phyloP scores from a whole-genome alignment of 2,113 vertebrate genomes.

The Pimephales promelas region DNA sequence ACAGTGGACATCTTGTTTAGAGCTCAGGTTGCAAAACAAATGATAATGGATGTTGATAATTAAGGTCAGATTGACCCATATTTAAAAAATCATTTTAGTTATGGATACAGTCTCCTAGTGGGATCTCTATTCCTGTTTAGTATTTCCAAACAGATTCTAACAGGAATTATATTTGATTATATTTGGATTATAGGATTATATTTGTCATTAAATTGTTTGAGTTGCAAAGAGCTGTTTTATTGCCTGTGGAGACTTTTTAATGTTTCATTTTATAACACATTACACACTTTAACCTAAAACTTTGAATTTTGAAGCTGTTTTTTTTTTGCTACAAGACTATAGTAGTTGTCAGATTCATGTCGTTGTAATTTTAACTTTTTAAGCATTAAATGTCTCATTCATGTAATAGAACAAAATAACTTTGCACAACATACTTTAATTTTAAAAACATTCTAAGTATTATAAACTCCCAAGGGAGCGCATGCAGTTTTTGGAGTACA shows the following conservation, averaged over 20 bases:
- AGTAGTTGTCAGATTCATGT: not conserved
- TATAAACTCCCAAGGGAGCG: not conserved
- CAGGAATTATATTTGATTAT: too few species aligned
- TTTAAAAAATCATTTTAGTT: not conserved
- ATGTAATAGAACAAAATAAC: too few species aligned
- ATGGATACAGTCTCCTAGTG: not conserved
- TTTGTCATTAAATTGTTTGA: not conserved
- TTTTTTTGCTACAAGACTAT: not conserved
- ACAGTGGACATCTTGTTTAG: not conserved
- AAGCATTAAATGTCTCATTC: not conserved
- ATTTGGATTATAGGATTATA: too few species aligned
- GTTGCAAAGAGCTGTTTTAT: not conserved
- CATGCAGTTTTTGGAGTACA: not conserved
- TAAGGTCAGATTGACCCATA: not conserved
- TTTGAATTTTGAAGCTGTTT: not conserved
- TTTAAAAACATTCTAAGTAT: too few species aligned
- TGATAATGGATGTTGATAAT: not conserved
- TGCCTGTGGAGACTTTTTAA: not conserved
- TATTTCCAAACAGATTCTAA: not conserved
- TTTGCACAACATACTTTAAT: too few species aligned
- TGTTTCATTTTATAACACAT: not conserved
- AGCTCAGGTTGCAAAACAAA: conserved; percentile 29
- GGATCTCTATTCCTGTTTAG: not conserved
- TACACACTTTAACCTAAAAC: not conserved
- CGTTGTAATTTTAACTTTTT: not conserved